Percentiles rank a stretch among this genome's conserved stretches.
phyloP scores from a whole-genome alignment of 1,140 invertebrate genomes.

The Aricia agestis region DNA sequence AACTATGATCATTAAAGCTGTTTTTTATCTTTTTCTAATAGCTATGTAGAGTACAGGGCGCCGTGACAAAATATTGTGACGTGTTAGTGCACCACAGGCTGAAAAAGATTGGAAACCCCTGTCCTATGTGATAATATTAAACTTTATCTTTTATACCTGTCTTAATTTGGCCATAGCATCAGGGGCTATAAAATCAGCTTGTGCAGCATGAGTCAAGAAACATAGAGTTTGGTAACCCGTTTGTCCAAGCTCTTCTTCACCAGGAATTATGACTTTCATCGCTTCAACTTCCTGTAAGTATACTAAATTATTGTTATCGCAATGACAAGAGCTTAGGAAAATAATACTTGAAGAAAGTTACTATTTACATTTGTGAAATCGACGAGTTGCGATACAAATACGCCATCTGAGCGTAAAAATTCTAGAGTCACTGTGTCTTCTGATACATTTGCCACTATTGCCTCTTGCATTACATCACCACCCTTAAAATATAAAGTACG shows the following conservation, averaged over 20 bases:
- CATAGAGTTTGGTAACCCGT: slow-evolving; percentile 94
- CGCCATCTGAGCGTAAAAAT: slow-evolving; percentile 93
- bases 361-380: slow-evolving; percentile 94
- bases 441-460: slow-evolving; percentile 91
- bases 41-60: no score
- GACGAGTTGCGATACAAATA: slow-evolving; percentile 92
- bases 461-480: slow-evolving; percentile 94
- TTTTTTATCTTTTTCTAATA: no score
- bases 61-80: no score
- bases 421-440: slow-evolving; percentile 93
- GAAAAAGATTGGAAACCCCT: no score
- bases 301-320: background rate
- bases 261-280: slow-evolving; percentile 92
- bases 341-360: background rate
- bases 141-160: slow-evolving; percentile 84
- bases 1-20: no score
- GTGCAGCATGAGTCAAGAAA: slow-evolving; percentile 92
- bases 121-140: no score
- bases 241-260: slow-evolving; percentile 95
- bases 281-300: slow-evolving; percentile 89
- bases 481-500: slow-evolving; percentile 78
- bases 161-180: slow-evolving; percentile 98
- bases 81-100: no score
- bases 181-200: slow-evolving; percentile 95
- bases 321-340: background rate